Percentiles rank a stretch among this genome's conserved stretches.
These are phyloP conservation scores for Hydrotaea cyrtoneurina DNA, from an alignment of 2,888 invertebrate genomes.

Conservation along the genomic window DNA sequence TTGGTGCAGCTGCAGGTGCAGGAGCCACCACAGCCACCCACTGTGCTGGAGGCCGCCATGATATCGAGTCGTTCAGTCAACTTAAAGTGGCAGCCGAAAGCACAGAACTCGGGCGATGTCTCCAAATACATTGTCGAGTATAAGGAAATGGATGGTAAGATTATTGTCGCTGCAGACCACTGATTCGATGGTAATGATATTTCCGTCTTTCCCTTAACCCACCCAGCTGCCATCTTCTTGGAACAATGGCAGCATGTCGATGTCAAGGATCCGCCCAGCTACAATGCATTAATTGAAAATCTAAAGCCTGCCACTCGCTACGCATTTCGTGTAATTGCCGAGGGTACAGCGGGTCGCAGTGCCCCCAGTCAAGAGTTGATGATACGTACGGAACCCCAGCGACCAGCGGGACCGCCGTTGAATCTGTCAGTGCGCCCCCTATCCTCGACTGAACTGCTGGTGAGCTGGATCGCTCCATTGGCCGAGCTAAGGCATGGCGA, in stretches of 20 bases:
- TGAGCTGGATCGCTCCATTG: slow-evolving; percentile 88
- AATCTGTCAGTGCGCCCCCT: slow-evolving; percentile 86
- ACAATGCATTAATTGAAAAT: slow-evolving; percentile 85
- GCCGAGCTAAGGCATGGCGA: slow-evolving; percentile 87
- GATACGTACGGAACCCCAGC: slow-evolving; percentile 86
- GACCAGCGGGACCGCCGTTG: slow-evolving; percentile 86
- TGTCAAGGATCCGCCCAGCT: slow-evolving; percentile 84
- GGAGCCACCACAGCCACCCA: slow-evolving; percentile 88
- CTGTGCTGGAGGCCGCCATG: slow-evolving; percentile 85
- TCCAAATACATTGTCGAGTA: slow-evolving; percentile 87
- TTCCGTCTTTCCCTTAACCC: not conserved
- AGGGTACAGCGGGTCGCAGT: slow-evolving; percentile 88
- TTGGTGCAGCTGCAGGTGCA: slow-evolving; percentile 87
- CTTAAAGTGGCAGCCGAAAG: slow-evolving; percentile 88
- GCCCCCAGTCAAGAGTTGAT: slow-evolving; percentile 84
- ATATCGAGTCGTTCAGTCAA: slow-evolving; percentile 87
- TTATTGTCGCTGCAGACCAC: not conserved
- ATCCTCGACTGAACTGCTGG: slow-evolving; percentile 87
- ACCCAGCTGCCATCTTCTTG: slow-evolving; percentile 75
- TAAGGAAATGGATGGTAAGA: slow-evolving; percentile 84
- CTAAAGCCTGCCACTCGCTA: slow-evolving; percentile 88
- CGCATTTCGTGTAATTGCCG: slow-evolving; percentile 86
- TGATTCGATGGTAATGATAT: not conserved
- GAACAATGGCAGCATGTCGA: slow-evolving; percentile 86
- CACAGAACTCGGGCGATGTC: slow-evolving; percentile 86